These are phyloP conservation scores for Teleogryllus oceanicus DNA, from an alignment of 2,888 invertebrate species.

Conservation along the genomic window DNA sequence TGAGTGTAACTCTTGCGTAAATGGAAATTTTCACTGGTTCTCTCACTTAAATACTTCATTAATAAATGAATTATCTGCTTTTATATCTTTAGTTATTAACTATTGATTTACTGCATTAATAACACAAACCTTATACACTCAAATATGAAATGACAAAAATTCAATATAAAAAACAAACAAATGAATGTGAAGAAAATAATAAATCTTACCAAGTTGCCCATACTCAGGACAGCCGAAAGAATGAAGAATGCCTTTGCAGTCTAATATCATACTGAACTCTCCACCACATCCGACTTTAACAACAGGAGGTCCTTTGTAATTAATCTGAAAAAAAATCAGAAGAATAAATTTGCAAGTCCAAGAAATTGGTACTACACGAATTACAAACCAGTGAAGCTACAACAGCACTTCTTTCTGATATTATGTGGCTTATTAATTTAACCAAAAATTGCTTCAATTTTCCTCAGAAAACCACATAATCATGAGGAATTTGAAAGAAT, in stretches of 20 bases:
- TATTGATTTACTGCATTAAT: neutral
- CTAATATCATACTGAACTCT: constrained; percentile 88
- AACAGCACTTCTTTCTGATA: no score
- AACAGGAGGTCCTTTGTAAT: constrained; percentile 73
- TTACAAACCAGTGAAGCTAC: no score
- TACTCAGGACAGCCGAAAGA: constrained; percentile 92
- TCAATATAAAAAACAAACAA: neutral
- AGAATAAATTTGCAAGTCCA: no score
- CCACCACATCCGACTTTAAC: constrained; percentile 87
- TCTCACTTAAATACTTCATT: neutral
- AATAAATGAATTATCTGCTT: neutral
- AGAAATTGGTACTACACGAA: no score
- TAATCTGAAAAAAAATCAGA: constrained; percentile 42
- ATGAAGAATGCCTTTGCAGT: constrained; percentile 82
- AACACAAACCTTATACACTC: neutral
- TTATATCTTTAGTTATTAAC: neutral
- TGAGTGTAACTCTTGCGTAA: no score
- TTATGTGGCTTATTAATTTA: no score
- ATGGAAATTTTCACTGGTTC: no score
- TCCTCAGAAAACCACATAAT: no score
- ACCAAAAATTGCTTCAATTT: no score
- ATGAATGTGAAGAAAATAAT: neutral
- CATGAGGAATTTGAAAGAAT: no score
- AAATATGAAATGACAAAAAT: neutral
- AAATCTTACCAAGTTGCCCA: constrained; percentile 69